These are phyloP conservation scores for Sinella curviseta DNA, from an alignment of 1,140 invertebrate species.

Conservation along the genomic window DNA sequence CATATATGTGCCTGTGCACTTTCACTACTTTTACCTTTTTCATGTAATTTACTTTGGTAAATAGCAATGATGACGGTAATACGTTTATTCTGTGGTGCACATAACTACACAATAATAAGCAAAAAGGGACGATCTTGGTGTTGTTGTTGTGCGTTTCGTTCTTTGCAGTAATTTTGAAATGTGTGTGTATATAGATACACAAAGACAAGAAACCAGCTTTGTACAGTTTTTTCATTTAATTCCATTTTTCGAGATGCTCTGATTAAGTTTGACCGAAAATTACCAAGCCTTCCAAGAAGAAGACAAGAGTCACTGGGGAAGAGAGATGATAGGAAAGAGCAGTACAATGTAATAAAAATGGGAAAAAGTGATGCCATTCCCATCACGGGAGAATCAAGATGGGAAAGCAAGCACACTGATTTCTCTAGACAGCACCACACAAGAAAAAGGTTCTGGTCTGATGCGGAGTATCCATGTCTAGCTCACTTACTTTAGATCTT, in stretches of 20 bases:
- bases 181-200: too few relatives aligned
- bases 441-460: too few relatives aligned
- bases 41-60: neutral
- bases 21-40: neutral
- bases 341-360: neutral
- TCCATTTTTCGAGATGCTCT: neutral
- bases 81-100: neutral
- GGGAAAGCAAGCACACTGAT: neutral
- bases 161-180: too few relatives aligned
- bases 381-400: neutral
- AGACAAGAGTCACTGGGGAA: neutral
- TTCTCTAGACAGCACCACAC: neutral
- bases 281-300: neutral
- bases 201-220: too few relatives aligned
- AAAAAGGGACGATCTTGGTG: neutral
- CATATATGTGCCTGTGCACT: neutral
- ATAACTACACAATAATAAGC: neutral
- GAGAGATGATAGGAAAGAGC: neutral
- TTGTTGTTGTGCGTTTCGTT: neutral
- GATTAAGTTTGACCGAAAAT: conserved; percentile 15
- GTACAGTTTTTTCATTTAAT: conserved; percentile 10
- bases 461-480: too few relatives aligned
- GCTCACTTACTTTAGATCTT: neutral
- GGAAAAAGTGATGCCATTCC: conserved; percentile 5
- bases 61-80: conserved; percentile 2